These are phyloP conservation scores for Scaptomyza reducta DNA, from an alignment of 2,888 invertebrate species.

Conservation along the genomic window DNA sequence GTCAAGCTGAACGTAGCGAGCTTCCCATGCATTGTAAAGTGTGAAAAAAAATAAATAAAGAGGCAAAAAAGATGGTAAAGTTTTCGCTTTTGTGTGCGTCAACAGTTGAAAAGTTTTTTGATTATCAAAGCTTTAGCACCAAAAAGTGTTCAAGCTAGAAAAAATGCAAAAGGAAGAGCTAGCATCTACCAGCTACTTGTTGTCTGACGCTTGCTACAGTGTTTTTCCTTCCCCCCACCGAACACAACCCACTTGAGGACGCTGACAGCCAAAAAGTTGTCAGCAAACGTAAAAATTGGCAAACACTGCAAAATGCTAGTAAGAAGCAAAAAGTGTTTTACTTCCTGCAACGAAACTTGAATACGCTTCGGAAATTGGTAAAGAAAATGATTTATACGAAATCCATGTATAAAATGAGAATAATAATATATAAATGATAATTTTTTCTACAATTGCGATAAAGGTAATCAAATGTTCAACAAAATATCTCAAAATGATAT, in stretches of 20 bases:
- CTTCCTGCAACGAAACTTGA: constrained; percentile 1
- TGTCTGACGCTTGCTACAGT: constrained; percentile 63
- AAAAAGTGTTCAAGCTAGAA: constrained; percentile 70
- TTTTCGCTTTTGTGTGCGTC: constrained; percentile 76
- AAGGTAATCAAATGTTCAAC: no score
- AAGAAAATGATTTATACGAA: no score
- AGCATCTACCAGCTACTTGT: constrained; percentile 50
- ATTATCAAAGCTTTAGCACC: constrained; percentile 79
- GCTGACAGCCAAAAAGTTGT: constrained; percentile 70
- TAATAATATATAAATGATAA: no score
- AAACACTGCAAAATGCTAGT: constrained; percentile 58
- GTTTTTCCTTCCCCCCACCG: neutral
- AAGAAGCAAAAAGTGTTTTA: constrained; percentile 24
- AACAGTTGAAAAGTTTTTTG: constrained; percentile 75
- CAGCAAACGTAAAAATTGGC: constrained; percentile 63
- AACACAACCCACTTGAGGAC: constrained; percentile 53
- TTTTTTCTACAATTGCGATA: no score
- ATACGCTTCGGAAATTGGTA: constrained; percentile 37
- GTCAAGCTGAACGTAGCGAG: constrained; percentile 56
- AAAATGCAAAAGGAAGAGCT: constrained; percentile 38
- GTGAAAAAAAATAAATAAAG: constrained; percentile 52
- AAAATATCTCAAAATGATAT: no score
- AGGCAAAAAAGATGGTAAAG: constrained; percentile 53
- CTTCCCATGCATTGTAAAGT: constrained; percentile 51
- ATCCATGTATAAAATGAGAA: no score